These are phyloP conservation scores for Chromoteleia sp. DNA, from an alignment of 2,888 invertebrate species.

Conservation along the genomic window DNA sequence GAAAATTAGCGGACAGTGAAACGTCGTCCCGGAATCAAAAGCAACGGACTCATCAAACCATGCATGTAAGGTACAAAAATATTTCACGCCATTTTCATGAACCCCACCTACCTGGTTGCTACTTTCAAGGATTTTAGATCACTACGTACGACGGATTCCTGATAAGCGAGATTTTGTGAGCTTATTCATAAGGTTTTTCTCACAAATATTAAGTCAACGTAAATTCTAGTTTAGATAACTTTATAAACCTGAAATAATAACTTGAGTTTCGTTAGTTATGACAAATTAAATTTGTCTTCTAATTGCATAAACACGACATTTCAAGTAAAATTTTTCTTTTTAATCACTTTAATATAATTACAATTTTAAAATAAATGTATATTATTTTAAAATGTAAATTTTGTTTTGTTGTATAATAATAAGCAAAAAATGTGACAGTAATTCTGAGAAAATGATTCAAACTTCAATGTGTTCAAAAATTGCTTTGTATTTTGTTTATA, in stretches of 20 bases:
- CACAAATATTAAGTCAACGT: not conserved
- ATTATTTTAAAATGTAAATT: no score
- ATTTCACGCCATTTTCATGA: conserved; percentile 24
- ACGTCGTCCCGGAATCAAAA: conserved; percentile 25
- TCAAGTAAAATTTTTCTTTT: no score
- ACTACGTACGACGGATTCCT: conserved; percentile 38
- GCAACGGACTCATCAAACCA: conserved; percentile 29
- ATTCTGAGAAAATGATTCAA: no score
- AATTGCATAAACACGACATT: not conserved
- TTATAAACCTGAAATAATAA: not conserved
- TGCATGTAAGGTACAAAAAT: conserved; percentile 41
- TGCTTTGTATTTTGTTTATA: no score
- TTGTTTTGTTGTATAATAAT: no score
- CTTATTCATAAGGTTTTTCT: conserved; percentile 1
- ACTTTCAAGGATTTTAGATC: conserved; percentile 40
- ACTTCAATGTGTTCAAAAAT: no score
- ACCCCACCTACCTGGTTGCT: conserved; percentile 24
- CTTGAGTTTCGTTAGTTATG: not conserved
- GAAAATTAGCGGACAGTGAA: conserved; percentile 19
- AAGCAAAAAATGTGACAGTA: no score
- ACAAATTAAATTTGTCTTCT: not conserved
- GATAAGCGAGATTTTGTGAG: conserved; percentile 18
- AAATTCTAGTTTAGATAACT: not conserved
- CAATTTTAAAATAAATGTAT: no score
- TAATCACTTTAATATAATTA: no score